These are phyloP conservation scores for Taxidea taxus DNA, from an alignment of 2,113 vertebrate species.

Conservation along the genomic window DNA sequence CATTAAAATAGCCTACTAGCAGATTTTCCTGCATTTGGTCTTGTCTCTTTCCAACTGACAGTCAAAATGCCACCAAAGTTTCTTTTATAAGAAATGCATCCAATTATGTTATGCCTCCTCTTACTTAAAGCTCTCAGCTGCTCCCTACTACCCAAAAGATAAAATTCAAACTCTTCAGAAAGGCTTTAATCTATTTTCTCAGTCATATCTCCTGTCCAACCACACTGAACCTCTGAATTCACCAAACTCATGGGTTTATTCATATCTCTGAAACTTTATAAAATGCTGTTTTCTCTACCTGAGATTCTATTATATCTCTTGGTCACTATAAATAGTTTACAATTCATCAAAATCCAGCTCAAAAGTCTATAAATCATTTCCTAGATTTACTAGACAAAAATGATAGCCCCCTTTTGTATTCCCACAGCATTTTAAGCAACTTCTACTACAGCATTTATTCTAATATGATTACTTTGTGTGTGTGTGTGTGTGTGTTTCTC, in stretches of 20 bases:
- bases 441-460: background rate
- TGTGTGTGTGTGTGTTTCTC: background rate
- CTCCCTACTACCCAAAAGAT: background rate
- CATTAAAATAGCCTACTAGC: background rate
- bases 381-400: constrained; percentile 33
- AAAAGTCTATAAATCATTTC: background rate
- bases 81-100: background rate
- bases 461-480: background rate
- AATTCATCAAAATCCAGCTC: constrained; percentile 53
- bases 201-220: background rate
- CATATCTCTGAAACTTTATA: background rate
- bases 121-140: background rate
- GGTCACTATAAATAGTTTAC: background rate
- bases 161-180: constrained; percentile 18
- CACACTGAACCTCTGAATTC: background rate
- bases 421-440: background rate
- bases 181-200: background rate
- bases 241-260: background rate
- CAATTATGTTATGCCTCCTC: background rate
- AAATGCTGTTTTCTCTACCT: background rate
- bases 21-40: background rate
- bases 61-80: constrained; percentile 6
- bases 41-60: background rate
- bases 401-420: background rate
- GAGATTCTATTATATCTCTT: background rate